A percentile compares a stretch with the other conserved stretches of the same genome.
phyloP scores from a whole-genome alignment of 2,888 invertebrate species.

The Coenonympha arcania region DNA sequence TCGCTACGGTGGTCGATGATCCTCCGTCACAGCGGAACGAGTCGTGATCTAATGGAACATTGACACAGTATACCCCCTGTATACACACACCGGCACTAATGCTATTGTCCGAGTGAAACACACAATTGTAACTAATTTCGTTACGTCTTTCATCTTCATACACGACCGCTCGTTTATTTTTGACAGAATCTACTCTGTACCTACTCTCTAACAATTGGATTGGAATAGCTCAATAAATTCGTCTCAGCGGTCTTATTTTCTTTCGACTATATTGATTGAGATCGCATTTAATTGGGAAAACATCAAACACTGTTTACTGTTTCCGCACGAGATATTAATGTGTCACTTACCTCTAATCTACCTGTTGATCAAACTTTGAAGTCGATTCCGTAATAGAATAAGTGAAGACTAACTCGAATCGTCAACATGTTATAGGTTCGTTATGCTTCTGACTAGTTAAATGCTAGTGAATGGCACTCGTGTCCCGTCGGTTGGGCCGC shows the following conservation, averaged over 20 bases:
- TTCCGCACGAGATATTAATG: slow-evolving; percentile 1
- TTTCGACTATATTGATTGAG: not conserved
- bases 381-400: not conserved
- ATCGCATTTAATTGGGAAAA: not conserved
- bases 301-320: not conserved
- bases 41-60: slow-evolving; percentile 26
- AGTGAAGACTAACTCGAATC: not conserved
- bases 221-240: not conserved
- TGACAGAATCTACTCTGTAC: slow-evolving; percentile 9
- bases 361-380: not conserved
- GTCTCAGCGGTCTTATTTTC: not conserved
- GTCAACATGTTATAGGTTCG: slow-evolving; percentile 6
- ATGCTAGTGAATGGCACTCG: slow-evolving; percentile 9
- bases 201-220: slow-evolving; percentile 8
- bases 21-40: slow-evolving; percentile 34
- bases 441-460: slow-evolving; percentile 19
- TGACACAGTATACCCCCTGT: slow-evolving; percentile 26
- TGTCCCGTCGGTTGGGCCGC: slow-evolving; percentile 30
- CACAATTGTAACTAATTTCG: slow-evolving; percentile 24
- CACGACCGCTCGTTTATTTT: slow-evolving; percentile 20
- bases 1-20: slow-evolving; percentile 58
- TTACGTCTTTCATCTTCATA: slow-evolving; percentile 23
- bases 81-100: slow-evolving; percentile 23
- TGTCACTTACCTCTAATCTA: slow-evolving; percentile 14
- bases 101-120: slow-evolving; percentile 24